These are phyloP conservation scores for Dynastes tityus DNA, from an alignment of 2,888 invertebrate genomes.

Conservation along the genomic window DNA sequence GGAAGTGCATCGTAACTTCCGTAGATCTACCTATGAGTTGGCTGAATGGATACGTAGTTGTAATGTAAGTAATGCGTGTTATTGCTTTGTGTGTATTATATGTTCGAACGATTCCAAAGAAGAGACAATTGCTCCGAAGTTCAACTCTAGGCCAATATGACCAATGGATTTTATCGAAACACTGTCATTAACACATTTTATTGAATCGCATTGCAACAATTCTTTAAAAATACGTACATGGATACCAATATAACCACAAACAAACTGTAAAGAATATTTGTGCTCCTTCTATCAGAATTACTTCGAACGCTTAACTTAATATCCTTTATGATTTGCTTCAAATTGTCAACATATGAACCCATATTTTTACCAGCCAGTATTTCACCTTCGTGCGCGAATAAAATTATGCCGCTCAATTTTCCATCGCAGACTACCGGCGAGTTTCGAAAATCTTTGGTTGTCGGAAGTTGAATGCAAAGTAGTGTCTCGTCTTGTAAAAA, in stretches of 20 bases:
- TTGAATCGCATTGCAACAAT: not conserved
- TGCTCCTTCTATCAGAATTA: not conserved
- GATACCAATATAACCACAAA: not conserved
- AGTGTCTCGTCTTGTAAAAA: not conserved
- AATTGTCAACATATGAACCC: not conserved
- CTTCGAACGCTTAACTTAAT: constrained; percentile 9
- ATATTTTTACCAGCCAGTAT: constrained; percentile 11
- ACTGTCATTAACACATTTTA: not conserved
- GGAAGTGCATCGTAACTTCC: too few species aligned
- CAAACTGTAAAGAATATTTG: not conserved
- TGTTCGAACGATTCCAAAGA: too few species aligned
- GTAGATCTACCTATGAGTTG: too few species aligned
- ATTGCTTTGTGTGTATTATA: too few species aligned
- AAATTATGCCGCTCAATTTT: not conserved
- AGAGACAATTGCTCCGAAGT: too few species aligned
- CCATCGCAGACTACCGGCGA: constrained; percentile 13
- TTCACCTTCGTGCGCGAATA: constrained; percentile 11
- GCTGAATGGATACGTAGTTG: too few species aligned
- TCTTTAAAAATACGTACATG: not conserved
- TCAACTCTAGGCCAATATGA: too few species aligned
- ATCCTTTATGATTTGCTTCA: constrained; percentile 8
- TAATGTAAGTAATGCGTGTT: too few species aligned
- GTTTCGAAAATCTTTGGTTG: not conserved
- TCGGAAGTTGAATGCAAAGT: not conserved
- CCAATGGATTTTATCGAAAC: not conserved